Evolutionary conservation across 2,888 invertebrate species (phyloP), one percentile per base, ranked within the genome.

Genomic region (Carterocephalus palaemon): DNA sequence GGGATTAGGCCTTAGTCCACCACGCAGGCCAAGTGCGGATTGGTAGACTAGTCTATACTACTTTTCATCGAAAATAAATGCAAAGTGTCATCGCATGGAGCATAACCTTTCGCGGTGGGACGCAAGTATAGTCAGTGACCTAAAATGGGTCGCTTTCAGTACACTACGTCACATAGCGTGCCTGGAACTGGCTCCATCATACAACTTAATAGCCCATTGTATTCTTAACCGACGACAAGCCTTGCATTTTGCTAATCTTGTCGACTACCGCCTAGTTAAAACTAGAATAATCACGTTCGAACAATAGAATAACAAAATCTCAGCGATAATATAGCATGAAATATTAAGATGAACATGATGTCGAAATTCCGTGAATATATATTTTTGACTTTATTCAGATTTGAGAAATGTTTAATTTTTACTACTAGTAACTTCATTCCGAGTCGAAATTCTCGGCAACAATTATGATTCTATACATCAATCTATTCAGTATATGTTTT

Each of bases 201-300:
- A 63, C 63, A 64, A 64, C 62, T 69, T 72, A 64, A 76, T 68
- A 48, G 58, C 51, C 70, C 54, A 79, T 78, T 77, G 77, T 79
- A 60, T 66, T 70, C 45, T 39, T 32, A 28, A 49, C 55, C 26
- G 47, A 34, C 40, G 33, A 34, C 45, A 49, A 43, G 47, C 38
- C 53, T 56, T 46, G 36, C 37, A 50, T 38, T 32, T 54, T 39
- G 47, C 26, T 48, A 46, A 32, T 51, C 40, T 52, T 48, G 26
- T 24, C 16, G 39, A 6, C 26, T 31, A 15, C 10, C 6, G 24
- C 7, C 34, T 23, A 15, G 16, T 22, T 28, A 17, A 23, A 36
- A 22, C 36, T 22, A 29, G 29, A 43, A 34, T 22, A 42, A 41
- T 41, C 33, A 28, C 20, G 19, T 20, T 20, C 20, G 34, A 43